Base-by-base conservation (phyloP, 2,113 vertebrate species). In the Pseudorhombus dupliciocellatus region DNA sequence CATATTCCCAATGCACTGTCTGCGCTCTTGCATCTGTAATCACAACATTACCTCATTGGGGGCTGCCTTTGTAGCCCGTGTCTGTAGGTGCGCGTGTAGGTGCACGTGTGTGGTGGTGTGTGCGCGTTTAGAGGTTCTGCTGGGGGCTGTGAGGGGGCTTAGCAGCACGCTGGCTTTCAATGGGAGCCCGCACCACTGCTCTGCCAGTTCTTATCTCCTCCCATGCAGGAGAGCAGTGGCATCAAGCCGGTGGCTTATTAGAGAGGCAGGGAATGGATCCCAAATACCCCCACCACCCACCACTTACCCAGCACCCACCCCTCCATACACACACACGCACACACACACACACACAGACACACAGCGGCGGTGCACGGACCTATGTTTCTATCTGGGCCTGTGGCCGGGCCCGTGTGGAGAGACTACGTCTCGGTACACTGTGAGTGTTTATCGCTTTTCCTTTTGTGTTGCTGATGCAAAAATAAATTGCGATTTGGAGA, bases 181-280 rank as follows among this genome's bases (percentile, higher is more conserved):
- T 90, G 86, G 86, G 87, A 91, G 82, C 87, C 60, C 84, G 81
- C 77, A 88, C 84, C 75, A 77, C 61, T 21, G 74, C 88, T 88
- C 76, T 88, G 88, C 90, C 88, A 84, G 77, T 87, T 86, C 91
- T 93, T 94, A 93, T 94, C 93, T 91, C 75, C 81, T 83, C 83
- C 87, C 80, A 74, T 90, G 89, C 92, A 93, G 93, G 90, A 92
- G 88, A 88, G 77, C 84, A 66, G 87, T 92, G 90, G 90, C 92
- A 91, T 80, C 78, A 78, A 88, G 88, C 91, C 86, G 85, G 83
- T 90, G 88, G 91, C 89, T 92, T 92, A 92, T 93, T 91, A 93
- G 88, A 83, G 84, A 90, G 78, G 81, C 90, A 82, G 84, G 85
- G 84, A 89, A 85, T 75, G 73, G 83, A 88, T 90, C 85, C 90